Evolutionary conservation across 2,797 vertebrate genomes (phyloP).

Genomic region (Phyllotis vaccarum): DNA sequence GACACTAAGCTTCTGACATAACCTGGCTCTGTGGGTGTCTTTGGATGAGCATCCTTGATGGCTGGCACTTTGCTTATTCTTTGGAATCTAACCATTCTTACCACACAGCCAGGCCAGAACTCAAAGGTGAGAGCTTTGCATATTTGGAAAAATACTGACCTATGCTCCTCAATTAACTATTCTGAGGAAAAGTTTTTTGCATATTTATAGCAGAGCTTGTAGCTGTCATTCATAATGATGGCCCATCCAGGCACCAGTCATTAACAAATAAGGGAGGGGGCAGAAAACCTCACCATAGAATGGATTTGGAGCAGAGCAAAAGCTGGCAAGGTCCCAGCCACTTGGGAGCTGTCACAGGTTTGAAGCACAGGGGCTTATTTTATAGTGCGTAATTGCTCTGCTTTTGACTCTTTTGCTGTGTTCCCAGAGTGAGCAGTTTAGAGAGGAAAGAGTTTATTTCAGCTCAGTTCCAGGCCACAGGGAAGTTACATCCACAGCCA

Average conservation of each 20-base stretch:
- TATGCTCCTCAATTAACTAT: neutral
- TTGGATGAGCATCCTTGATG: neutral
- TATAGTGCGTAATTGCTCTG: neutral
- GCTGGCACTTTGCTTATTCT: neutral
- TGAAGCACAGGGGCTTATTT: neutral
- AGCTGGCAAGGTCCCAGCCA: neutral
- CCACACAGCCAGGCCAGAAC: neutral
- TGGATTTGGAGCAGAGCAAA: neutral
- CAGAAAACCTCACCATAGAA: neutral
- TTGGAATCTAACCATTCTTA: conserved; percentile 18
- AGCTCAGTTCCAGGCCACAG: neutral
- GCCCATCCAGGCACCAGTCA: neutral
- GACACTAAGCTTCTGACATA: neutral
- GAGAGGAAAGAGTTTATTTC: neutral
- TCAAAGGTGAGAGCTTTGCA: neutral
- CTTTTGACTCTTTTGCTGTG: neutral
- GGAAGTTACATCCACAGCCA: neutral
- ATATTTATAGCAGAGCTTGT: neutral
- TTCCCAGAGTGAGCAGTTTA: neutral
- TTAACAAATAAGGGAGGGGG: neutral
- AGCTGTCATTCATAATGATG: conserved; percentile 18
- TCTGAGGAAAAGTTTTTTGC: neutral
- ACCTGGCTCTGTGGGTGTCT: neutral
- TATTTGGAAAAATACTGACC: conserved; percentile 49
- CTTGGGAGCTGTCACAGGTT: neutral